These are phyloP conservation scores for Sebastes taczanowskii DNA, from an alignment of 2,797 vertebrate species.

Conservation along the genomic window DNA sequence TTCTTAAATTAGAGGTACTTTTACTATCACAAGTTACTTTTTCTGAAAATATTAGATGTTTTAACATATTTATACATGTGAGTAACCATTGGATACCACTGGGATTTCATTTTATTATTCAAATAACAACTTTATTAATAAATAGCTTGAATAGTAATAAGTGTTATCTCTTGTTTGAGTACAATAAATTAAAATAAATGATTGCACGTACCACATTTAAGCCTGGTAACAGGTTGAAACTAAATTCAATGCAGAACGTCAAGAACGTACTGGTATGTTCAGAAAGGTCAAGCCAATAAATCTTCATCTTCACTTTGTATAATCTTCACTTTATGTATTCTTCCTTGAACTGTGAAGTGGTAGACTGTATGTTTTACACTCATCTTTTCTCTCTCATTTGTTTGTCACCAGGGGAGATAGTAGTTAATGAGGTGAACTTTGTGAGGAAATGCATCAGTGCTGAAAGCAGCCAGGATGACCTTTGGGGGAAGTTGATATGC, in stretches of 20 bases:
- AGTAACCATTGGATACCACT: background rate
- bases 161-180: background rate
- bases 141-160: background rate
- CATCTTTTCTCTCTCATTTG: constrained; percentile 8
- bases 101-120: background rate
- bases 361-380: background rate
- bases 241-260: background rate
- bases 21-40: background rate
- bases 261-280: background rate
- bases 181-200: background rate
- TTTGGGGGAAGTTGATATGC: constrained; percentile 97
- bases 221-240: background rate
- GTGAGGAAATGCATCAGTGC: constrained; percentile 95
- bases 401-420: constrained; percentile 90
- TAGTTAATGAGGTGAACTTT: constrained; percentile 97
- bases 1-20: background rate
- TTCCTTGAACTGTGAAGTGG: background rate
- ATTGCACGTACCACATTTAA: too few relatives aligned
- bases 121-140: background rate
- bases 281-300: background rate
- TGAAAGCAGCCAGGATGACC: constrained; percentile 91
- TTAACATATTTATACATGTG: background rate
- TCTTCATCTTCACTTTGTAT: background rate
- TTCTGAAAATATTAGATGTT: background rate
- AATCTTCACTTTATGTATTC: background rate